These are phyloP conservation scores for Scaptomyza caliginosa DNA, from an alignment of 2,888 invertebrate species.

Conservation along the genomic window DNA sequence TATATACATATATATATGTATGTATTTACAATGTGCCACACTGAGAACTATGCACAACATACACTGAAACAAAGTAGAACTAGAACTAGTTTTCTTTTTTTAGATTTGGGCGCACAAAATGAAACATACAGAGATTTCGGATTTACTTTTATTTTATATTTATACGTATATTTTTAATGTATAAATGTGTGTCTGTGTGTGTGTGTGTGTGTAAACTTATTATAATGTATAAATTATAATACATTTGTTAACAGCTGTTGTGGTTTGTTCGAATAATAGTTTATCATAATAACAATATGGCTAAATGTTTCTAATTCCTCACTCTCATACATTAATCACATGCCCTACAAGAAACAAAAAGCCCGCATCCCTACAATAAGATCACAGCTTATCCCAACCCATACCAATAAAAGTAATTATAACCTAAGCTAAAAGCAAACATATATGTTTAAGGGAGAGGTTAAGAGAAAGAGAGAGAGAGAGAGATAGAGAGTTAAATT, in stretches of 20 bases:
- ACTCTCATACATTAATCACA: slow-evolving; percentile 17
- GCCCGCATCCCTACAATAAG: slow-evolving; percentile 39
- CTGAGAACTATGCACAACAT: slow-evolving; percentile 55
- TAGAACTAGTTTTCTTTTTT: slow-evolving; percentile 27
- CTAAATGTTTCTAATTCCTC: slow-evolving; percentile 25
- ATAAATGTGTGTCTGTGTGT: slow-evolving; percentile 27
- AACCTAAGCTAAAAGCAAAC: slow-evolving; percentile 5
- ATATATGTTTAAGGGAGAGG: background rate
- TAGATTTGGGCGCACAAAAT: slow-evolving; percentile 29
- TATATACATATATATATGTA: slow-evolving; percentile 23
- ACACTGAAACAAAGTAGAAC: slow-evolving; percentile 58
- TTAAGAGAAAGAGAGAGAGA: too few relatives aligned
- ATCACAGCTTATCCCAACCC: slow-evolving; percentile 64
- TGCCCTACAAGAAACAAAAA: background rate
- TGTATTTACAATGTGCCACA: slow-evolving; percentile 58
- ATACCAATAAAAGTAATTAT: slow-evolving; percentile 24
- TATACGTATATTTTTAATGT: slow-evolving; percentile 39
- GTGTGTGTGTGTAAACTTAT: slow-evolving; percentile 51
- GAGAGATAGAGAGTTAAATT: slow-evolving; percentile 44
- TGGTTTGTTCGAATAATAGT: slow-evolving; percentile 2
- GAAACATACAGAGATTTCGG: slow-evolving; percentile 49
- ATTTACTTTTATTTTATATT: slow-evolving; percentile 56
- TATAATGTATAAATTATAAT: slow-evolving; percentile 68
- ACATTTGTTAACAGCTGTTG: slow-evolving; percentile 50
- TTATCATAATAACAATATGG: slow-evolving; percentile 23